phyloP scores from a whole-genome alignment of 2,797 vertebrate genomes.

The Pangasius larnaudii region DNA sequence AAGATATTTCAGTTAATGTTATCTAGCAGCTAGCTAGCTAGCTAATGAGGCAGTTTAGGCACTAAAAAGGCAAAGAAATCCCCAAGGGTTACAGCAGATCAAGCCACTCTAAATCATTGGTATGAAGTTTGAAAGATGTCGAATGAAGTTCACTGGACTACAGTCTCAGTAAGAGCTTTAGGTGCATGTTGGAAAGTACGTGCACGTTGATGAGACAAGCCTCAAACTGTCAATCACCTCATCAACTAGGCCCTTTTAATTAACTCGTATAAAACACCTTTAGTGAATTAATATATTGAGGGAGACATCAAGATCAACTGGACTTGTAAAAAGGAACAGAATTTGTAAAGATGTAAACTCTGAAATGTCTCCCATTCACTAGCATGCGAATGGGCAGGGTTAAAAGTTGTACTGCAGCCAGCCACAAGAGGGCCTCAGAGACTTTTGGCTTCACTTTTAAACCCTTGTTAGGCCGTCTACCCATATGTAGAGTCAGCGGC shows the following conservation, averaged over 20 bases:
- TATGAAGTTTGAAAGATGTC: not conserved
- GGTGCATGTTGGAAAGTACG: not conserved
- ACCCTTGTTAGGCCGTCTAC: not conserved
- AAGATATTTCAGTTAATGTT: not conserved
- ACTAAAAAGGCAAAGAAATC: not conserved
- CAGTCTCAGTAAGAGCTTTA: not conserved
- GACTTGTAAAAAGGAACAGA: not conserved
- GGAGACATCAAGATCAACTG: not conserved
- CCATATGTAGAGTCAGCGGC: not conserved
- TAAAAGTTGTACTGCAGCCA: not conserved
- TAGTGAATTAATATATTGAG: not conserved
- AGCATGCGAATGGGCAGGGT: not conserved
- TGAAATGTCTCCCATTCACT: not conserved
- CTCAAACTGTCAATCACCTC: not conserved
- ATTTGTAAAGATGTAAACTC: not conserved
- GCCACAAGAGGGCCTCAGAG: not conserved
- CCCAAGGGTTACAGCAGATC: not conserved
- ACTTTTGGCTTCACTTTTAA: not conserved
- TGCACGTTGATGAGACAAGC: not conserved
- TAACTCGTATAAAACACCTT: not conserved
- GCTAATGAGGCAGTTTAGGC: no score
- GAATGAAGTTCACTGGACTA: not conserved
- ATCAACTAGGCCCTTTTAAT: no score
- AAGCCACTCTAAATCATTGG: not conserved
- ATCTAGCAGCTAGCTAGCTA: no score